Conservation (phyloP, 1,140 invertebrate genomes). For the Drosophila pseudoobscura region DNA sequence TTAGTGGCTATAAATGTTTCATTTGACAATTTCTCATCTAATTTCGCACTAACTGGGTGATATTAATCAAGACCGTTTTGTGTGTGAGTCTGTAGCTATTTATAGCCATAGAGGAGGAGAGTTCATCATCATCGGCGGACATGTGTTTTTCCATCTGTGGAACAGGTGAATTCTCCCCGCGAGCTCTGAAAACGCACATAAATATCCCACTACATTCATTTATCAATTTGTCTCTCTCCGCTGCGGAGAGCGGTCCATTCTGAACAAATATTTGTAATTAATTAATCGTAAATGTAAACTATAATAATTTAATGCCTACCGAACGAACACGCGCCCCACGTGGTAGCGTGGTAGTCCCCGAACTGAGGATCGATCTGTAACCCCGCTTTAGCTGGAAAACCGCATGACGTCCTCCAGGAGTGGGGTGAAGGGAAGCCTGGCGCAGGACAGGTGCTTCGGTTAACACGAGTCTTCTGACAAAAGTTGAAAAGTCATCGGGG, state of each 20-base stretch:
- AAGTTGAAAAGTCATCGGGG: slow-evolving; percentile 28
- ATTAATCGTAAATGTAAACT: slow-evolving; percentile 61
- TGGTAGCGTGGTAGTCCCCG: slow-evolving; percentile 17
- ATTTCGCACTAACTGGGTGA: slow-evolving; percentile 69
- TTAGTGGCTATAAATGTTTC: slow-evolving; percentile 51
- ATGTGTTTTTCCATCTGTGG: slow-evolving; percentile 51
- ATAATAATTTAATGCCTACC: slow-evolving; percentile 65
- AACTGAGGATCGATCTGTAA: slow-evolving; percentile 28
- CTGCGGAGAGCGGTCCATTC: slow-evolving; percentile 1
- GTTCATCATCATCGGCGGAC: slow-evolving; percentile 45
- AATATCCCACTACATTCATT: slow-evolving; percentile 63
- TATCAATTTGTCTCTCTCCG: slow-evolving; percentile 66
- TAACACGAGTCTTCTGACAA: slow-evolving; percentile 28
- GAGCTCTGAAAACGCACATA: slow-evolving; percentile 33
- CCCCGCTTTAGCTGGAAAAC: slow-evolving; percentile 55
- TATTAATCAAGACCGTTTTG: slow-evolving; percentile 62
- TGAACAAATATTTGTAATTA: slow-evolving; percentile 81
- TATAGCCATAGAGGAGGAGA: slow-evolving; percentile 50
- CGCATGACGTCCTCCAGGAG: slow-evolving; percentile 41
- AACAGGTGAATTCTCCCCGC: slow-evolving; percentile 56
- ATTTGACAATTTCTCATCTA: slow-evolving; percentile 69
- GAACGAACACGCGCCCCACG: slow-evolving; percentile 53
- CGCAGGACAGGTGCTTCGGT: slow-evolving; percentile 35
- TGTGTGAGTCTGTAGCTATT: slow-evolving; percentile 52
- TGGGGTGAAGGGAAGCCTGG: neutral